Evolutionary conservation across 2,797 vertebrate genomes (phyloP), one percentile per base, ranked within the genome.

Genomic region (Gobio occitaniae): DNA sequence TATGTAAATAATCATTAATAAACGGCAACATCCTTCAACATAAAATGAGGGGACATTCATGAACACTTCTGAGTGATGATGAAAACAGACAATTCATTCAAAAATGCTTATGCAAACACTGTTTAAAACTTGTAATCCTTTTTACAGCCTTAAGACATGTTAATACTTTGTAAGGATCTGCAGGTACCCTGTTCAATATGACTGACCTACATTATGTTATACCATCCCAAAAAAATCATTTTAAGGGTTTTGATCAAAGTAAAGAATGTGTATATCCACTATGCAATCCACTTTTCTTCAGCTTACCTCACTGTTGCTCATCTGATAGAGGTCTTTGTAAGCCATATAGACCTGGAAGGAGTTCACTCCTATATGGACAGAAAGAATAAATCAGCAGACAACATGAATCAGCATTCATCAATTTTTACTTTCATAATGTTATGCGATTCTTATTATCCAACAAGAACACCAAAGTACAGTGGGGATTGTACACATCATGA

Each of bases 341-440:
- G 97, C 97, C 98, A 99, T 98, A 93, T 99, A 98, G 90, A 99
- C 97, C 94, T 99, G 98, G 96, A 99, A 99, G 4, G 97, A 98
- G 92, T 98, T 99, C 87, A 99, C 91, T 16, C 98, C 98, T 99
- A 1, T 68, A 50, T 9, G 63, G 32, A 71, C 38, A 78, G 38
- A 2, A 72, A 79, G 54, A 80, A 63, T 80, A 12, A 7, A 56
- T 69, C 21, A 48, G 21, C 41, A 54, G 50, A 47, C 7, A 66
- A 29, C 56, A 41, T 63, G 2, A 63, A 29, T 6, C 61, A 52
- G 47, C 5, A 1, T 36, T 52, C 29, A 76, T 0, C 9, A 32
- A 3, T 29, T 74, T 5, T 17, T 25, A 19, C 11, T 36, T 8
- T 7, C 36, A 75, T 19, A 52, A 75, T 54, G 48, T 13, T 54